Percentiles rank a stretch among this genome's conserved stretches.
phyloP scores from a whole-genome alignment of 2,113 vertebrate genomes.

The Emydura subglobosa region DNA sequence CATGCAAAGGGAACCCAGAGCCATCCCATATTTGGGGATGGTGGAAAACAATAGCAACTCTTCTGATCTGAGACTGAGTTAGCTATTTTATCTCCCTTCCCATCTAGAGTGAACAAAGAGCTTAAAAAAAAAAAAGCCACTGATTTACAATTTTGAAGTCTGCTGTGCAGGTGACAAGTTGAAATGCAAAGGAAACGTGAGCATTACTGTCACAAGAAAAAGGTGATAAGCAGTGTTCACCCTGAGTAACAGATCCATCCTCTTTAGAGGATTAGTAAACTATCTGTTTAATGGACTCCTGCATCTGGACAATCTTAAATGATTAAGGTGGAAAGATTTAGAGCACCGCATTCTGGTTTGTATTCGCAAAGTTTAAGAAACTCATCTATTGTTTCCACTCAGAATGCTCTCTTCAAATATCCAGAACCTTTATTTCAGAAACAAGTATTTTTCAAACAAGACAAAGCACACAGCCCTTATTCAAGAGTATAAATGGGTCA shows the following conservation, averaged over 20 bases:
- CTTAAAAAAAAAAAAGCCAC: not conserved
- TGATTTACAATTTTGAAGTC: not conserved
- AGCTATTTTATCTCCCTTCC: not conserved
- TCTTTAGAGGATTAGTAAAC: not conserved
- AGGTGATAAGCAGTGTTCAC: not conserved
- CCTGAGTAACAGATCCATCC: not conserved
- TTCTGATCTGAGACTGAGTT: not conserved
- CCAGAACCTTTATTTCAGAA: not conserved
- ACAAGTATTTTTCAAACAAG: not conserved
- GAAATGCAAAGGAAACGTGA: not conserved
- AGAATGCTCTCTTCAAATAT: not conserved
- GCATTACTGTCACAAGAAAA: not conserved
- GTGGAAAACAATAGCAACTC: not conserved
- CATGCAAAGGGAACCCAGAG: not conserved
- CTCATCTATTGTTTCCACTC: not conserved
- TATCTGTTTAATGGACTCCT: not conserved
- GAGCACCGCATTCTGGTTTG: not conserved
- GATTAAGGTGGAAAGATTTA: not conserved
- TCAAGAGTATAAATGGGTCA: not conserved
- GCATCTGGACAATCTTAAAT: not conserved
- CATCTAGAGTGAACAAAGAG: not conserved
- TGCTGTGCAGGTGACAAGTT: not conserved
- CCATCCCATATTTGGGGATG: not conserved
- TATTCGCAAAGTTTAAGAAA: not conserved
- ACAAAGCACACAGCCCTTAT: not conserved